phyloP scores from a whole-genome alignment of 2,888 invertebrate genomes.

The Drosophila phalerata region DNA sequence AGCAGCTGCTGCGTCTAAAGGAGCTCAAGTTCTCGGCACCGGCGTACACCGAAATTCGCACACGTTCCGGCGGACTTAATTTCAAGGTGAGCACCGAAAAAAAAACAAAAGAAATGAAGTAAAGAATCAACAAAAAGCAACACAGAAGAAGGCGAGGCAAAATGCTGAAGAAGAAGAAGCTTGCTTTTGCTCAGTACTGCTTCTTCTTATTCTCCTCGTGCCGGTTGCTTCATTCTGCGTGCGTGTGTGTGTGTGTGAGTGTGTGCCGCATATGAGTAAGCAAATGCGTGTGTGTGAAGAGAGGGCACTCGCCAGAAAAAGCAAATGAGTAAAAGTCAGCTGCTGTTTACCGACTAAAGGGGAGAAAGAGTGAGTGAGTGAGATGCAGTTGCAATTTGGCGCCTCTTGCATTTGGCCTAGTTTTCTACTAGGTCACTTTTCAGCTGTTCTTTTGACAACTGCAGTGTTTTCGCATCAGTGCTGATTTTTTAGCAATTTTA shows the following conservation, averaged over 20 bases:
- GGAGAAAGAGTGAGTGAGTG: constrained; percentile 1
- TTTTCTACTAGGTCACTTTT: constrained; percentile 49
- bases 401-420: constrained; percentile 30
- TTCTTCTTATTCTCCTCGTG: constrained; percentile 50
- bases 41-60: constrained; percentile 80
- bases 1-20: constrained; percentile 44
- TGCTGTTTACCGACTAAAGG: constrained; percentile 14
- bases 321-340: constrained; percentile 31
- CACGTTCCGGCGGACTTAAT: constrained; percentile 65
- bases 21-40: constrained; percentile 76
- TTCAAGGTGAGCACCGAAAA: constrained; percentile 72
- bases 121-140: constrained; percentile 4
- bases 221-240: constrained; percentile 49
- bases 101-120: constrained; percentile 3
- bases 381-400: constrained; percentile 17
- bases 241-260: constrained; percentile 13
- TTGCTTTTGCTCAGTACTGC: constrained; percentile 29
- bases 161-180: constrained; percentile 22
- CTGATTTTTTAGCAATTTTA: no score
- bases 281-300: constrained; percentile 13
- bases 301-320: constrained; percentile 29
- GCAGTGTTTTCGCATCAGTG: constrained; percentile 1
- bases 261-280: constrained; percentile 18
- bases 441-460: constrained; percentile 46
- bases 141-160: constrained; percentile 23